Evolutionary conservation across 2,888 invertebrate genomes (phyloP).

Genomic region (Andrena fulva): DNA sequence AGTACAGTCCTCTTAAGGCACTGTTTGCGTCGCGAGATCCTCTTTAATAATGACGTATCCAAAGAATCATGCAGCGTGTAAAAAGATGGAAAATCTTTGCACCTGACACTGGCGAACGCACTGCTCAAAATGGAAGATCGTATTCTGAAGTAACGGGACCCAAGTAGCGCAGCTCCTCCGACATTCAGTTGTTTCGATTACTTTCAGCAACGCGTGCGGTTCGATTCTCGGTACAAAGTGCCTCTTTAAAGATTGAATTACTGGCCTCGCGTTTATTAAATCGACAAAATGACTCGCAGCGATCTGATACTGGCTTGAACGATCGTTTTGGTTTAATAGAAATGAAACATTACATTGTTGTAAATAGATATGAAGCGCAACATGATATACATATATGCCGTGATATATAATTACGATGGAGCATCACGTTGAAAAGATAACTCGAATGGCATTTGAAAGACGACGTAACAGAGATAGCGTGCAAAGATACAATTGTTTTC

Average conservation of each 20-base stretch:
- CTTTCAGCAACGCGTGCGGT: neutral
- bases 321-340: neutral
- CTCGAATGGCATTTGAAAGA: neutral
- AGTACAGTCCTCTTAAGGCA: slow-evolving; percentile 20
- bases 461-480: neutral
- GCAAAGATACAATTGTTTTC: slow-evolving; percentile 25
- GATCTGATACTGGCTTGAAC: slow-evolving; percentile 3
- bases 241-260: neutral
- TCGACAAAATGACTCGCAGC: slow-evolving; percentile 19
- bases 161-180: neutral
- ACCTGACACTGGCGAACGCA: neutral
- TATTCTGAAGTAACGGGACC: neutral
- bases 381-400: neutral
- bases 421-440: slow-evolving; percentile 12
- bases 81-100: slow-evolving; percentile 22
- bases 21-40: slow-evolving; percentile 10
- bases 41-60: neutral
- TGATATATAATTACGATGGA: slow-evolving; percentile 15
- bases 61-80: slow-evolving; percentile 5
- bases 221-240: neutral
- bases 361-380: slow-evolving; percentile 26
- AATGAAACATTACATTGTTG: slow-evolving; percentile 8
- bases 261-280: neutral
- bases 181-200: neutral
- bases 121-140: neutral